Conservation (phyloP, 2,797 vertebrate species). For the Geotria australis region DNA sequence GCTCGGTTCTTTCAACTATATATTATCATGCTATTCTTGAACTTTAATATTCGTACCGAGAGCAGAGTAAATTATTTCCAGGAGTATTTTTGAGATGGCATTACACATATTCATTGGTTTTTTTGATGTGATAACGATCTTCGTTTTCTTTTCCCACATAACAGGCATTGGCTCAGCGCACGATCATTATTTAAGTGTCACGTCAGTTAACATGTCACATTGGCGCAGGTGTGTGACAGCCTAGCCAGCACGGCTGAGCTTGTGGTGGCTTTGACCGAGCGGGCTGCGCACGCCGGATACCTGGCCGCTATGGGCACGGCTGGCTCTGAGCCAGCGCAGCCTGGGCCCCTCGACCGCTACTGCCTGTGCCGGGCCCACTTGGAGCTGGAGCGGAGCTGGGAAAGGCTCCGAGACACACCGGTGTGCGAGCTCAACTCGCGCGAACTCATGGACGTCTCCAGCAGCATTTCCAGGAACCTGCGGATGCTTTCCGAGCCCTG, state of each 20-base stretch:
- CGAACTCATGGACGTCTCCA: conserved; percentile 71
- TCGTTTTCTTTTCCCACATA: too few species aligned
- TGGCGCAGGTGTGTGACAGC: conserved; percentile 37
- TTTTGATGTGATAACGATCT: too few species aligned
- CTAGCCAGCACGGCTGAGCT: conserved; percentile 64
- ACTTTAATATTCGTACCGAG: too few species aligned
- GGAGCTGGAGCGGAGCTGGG: conserved; percentile 74
- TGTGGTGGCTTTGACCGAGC: conserved; percentile 72
- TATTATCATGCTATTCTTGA: too few species aligned
- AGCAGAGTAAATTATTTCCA: too few species aligned
- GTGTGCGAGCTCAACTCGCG: conserved; percentile 56
- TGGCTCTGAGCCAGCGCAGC: conserved; percentile 38
- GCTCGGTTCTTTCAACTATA: too few species aligned
- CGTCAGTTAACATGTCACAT: too few species aligned
- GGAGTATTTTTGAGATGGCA: too few species aligned
- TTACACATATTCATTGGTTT: too few species aligned
- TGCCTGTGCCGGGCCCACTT: conserved; percentile 75
- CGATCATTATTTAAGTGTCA: too few species aligned
- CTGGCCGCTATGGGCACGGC: conserved; percentile 55
- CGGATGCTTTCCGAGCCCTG: conserved; percentile 76
- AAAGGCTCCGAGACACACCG: conserved; percentile 34
- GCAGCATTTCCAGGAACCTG: conserved; percentile 71
- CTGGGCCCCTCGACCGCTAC: conserved; percentile 81
- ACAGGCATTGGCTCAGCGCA: too few species aligned
- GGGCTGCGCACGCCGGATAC: conserved; percentile 74